Evolutionary conservation across 1,140 invertebrate genomes (phyloP).

Genomic region (Epicauta chinensis): DNA sequence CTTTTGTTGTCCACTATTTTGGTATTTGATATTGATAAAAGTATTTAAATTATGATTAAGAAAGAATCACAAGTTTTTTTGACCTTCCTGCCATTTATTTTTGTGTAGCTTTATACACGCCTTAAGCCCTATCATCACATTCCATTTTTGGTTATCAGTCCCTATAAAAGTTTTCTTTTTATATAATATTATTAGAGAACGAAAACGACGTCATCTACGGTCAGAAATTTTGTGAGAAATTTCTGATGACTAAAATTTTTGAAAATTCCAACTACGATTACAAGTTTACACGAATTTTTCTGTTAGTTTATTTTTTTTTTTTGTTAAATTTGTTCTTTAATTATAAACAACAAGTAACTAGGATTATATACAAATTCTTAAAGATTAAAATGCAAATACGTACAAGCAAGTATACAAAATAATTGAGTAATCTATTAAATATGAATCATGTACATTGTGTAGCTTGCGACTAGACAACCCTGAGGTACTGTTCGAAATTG

Average conservation of each 20-base stretch:
- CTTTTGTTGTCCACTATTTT: too few relatives aligned
- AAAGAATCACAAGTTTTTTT: too few relatives aligned
- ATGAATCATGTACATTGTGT: constrained; percentile 42
- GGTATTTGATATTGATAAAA: too few relatives aligned
- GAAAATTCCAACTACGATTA: constrained; percentile 23
- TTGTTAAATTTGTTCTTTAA: too few relatives aligned
- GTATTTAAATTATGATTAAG: too few relatives aligned
- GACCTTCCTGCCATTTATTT: background rate
- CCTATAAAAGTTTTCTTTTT: constrained; percentile 14
- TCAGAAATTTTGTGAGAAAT: too few relatives aligned
- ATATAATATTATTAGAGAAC: too few relatives aligned
- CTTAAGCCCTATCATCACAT: constrained; percentile 30
- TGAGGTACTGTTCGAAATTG: constrained; percentile 10
- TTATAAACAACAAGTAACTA: constrained; percentile 25
- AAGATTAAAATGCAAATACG: constrained; percentile 39
- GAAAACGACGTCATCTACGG: too few relatives aligned
- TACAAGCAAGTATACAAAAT: constrained; percentile 45
- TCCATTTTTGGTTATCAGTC: constrained; percentile 31
- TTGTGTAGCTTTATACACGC: too few relatives aligned
- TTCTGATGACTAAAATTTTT: too few relatives aligned
- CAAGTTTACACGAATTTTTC: constrained; percentile 20
- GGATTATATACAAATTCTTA: constrained; percentile 34
- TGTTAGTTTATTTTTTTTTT: too few relatives aligned
- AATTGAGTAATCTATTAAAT: constrained; percentile 41
- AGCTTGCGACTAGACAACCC: constrained; percentile 35